These are phyloP conservation scores for Zapus hudsonius DNA, from an alignment of 2,113 vertebrate genomes.

Conservation along the genomic window DNA sequence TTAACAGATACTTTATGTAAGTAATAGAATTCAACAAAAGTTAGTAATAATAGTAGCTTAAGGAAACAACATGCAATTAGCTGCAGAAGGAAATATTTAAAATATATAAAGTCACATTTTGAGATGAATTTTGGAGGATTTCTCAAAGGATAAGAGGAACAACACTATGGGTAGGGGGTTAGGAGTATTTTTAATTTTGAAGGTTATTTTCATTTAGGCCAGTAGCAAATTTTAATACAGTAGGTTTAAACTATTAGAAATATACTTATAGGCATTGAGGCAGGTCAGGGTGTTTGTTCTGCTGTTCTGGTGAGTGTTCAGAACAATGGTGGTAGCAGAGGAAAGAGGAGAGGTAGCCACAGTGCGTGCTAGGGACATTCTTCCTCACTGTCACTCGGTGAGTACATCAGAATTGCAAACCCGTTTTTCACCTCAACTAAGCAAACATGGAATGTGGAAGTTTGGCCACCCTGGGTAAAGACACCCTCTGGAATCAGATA, in stretches of 20 bases:
- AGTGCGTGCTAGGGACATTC: neutral
- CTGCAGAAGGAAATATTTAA: slow-evolving; percentile 6
- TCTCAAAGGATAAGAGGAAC: neutral
- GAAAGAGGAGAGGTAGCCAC: neutral
- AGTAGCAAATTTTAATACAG: neutral
- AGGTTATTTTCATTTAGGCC: slow-evolving; percentile 1
- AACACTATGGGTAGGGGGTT: neutral
- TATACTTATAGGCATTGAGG: neutral
- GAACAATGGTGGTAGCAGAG: neutral
- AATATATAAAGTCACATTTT: slow-evolving; percentile 19
- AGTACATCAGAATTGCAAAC: neutral
- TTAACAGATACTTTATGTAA: slow-evolving; percentile 45
- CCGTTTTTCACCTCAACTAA: neutral
- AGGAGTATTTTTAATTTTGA: neutral
- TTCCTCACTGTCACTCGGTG: neutral
- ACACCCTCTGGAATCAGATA: neutral
- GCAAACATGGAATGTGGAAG: neutral
- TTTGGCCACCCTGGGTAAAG: neutral
- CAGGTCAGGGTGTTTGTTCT: neutral
- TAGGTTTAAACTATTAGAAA: slow-evolving; percentile 2
- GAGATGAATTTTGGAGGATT: slow-evolving; percentile 37
- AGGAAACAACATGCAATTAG: neutral
- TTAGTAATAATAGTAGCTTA: slow-evolving; percentile 26
- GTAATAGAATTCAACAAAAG: slow-evolving; percentile 45
- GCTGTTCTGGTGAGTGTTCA: neutral